Conservation (phyloP, 2,797 vertebrate species). For the Neosalanx taihuensis region DNA sequence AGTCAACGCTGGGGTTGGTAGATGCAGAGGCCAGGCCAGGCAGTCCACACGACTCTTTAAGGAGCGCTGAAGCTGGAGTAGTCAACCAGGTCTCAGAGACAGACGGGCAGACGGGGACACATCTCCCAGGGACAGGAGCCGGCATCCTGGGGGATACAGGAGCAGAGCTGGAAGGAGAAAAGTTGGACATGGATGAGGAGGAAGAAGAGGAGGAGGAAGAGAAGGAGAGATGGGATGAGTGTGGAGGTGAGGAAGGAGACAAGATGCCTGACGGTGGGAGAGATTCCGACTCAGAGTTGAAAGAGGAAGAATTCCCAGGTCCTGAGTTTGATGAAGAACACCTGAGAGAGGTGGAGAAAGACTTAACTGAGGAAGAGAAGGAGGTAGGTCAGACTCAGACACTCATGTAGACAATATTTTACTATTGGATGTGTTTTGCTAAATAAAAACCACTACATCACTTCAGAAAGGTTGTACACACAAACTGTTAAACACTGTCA, state of each 20-base stretch:
- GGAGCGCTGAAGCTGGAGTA: constrained; percentile 5
- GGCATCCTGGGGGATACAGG: neutral
- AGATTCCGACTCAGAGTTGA: constrained; percentile 57
- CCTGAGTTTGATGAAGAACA: constrained; percentile 83
- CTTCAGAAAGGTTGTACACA: too few species aligned
- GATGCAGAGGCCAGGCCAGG: constrained; percentile 9
- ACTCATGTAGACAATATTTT: too few species aligned
- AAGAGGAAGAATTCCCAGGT: constrained; percentile 50
- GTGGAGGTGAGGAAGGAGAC: constrained; percentile 30
- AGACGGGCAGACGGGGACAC: neutral
- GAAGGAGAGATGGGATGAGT: constrained; percentile 56
- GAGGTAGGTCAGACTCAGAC: constrained; percentile 71
- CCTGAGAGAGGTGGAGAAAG: constrained; percentile 82
- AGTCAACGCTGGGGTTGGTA: constrained; percentile 6
- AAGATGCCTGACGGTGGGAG: constrained; percentile 34
- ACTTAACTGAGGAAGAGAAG: constrained; percentile 87
- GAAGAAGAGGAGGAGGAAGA: constrained; percentile 7
- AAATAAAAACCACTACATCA: neutral
- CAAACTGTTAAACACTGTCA: neutral
- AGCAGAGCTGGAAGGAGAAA: constrained; percentile 9
- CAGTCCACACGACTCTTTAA: neutral
- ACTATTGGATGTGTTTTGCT: neutral
- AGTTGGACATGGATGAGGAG: neutral
- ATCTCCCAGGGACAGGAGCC: neutral
- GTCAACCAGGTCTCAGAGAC: neutral